A percentile compares a stretch with the other conserved stretches of the same genome.
These are phyloP conservation scores for Tillus elongatus DNA, from an alignment of 2,888 invertebrate species.

Conservation along the genomic window DNA sequence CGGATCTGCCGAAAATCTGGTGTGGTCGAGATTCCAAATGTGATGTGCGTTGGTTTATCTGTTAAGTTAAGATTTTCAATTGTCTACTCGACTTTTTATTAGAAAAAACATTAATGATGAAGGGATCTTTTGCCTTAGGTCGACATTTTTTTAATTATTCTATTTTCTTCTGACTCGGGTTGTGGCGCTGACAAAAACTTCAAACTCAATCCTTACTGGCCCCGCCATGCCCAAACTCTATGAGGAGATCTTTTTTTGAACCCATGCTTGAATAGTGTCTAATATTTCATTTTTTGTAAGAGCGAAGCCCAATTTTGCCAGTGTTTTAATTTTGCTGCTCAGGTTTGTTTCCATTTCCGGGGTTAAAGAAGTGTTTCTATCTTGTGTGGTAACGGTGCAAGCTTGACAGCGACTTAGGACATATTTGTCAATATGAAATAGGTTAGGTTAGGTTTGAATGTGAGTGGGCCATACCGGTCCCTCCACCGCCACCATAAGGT, in stretches of 20 bases:
- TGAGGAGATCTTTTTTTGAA: slow-evolving; percentile 15
- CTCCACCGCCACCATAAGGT: too few relatives aligned
- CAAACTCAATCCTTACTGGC: slow-evolving; percentile 17
- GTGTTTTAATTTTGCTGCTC: slow-evolving; percentile 11
- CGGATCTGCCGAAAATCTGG: slow-evolving; percentile 20
- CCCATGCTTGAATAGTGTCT: slow-evolving; percentile 14
- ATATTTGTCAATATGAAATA: too few relatives aligned
- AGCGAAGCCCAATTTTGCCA: slow-evolving; percentile 12
- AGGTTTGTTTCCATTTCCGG: slow-evolving; percentile 5
- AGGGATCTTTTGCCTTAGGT: slow-evolving; percentile 15
- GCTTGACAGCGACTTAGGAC: too few relatives aligned
- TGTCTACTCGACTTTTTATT: background rate
- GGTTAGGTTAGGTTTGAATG: too few relatives aligned
- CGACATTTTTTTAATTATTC: slow-evolving; percentile 17
- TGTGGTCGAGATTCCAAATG: slow-evolving; percentile 23
- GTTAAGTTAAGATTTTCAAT: slow-evolving; percentile 16
- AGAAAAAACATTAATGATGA: slow-evolving; percentile 15
- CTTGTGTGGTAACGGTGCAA: too few relatives aligned
- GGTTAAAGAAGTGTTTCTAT: slow-evolving; percentile 5
- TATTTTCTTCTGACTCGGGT: slow-evolving; percentile 15
- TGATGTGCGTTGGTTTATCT: slow-evolving; percentile 15
- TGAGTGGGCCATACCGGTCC: too few relatives aligned
- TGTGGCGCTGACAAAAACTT: slow-evolving; percentile 16
- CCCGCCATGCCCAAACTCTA: slow-evolving; percentile 14
- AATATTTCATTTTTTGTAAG: slow-evolving; percentile 14